phyloP scores from a whole-genome alignment of 2,888 invertebrate species.

The Scaptodrosophila latifasciaeformis region DNA sequence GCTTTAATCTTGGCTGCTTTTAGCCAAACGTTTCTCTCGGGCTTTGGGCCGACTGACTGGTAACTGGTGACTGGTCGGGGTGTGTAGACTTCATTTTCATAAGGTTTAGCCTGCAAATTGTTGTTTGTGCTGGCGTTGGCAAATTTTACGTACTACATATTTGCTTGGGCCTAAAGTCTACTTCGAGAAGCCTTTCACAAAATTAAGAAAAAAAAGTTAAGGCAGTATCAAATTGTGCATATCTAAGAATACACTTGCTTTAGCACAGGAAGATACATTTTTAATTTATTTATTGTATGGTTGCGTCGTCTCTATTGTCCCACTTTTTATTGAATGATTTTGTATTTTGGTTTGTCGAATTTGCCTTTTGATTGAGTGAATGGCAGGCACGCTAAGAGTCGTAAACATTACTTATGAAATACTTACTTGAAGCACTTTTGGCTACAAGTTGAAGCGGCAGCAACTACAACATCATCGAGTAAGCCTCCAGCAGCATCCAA shows the following conservation, averaged over 20 bases:
- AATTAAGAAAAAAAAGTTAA: conserved; percentile 66
- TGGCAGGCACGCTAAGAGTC: conserved; percentile 65
- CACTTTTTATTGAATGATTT: conserved; percentile 68
- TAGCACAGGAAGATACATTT: too few species aligned
- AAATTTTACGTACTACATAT: conserved; percentile 60
- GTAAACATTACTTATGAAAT: conserved; percentile 68
- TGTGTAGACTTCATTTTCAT: too few species aligned
- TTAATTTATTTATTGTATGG: too few species aligned
- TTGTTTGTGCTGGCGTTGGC: conserved; percentile 46
- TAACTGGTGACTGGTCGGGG: too few species aligned
- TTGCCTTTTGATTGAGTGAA: conserved; percentile 57
- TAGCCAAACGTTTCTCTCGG: conserved; percentile 18
- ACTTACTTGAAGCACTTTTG: conserved; percentile 51
- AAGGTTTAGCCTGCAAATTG: conserved; percentile 50
- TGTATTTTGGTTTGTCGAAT: conserved; percentile 26
- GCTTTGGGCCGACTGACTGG: conserved; percentile 20
- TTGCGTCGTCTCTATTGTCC: conserved; percentile 59
- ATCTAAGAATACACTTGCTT: too few species aligned
- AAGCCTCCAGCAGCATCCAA: conserved; percentile 30
- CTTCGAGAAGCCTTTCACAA: conserved; percentile 64
- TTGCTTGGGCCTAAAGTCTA: conserved; percentile 37
- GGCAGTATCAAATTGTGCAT: too few species aligned
- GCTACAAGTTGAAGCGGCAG: conserved; percentile 31
- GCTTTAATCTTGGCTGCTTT: conserved; percentile 54
- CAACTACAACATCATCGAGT: conserved; percentile 23